Percentiles rank a stretch among this genome's conserved stretches.
Conservation (phyloP, 1,140 invertebrate genomes). For the Rhopalosiphum maidis region DNA sequence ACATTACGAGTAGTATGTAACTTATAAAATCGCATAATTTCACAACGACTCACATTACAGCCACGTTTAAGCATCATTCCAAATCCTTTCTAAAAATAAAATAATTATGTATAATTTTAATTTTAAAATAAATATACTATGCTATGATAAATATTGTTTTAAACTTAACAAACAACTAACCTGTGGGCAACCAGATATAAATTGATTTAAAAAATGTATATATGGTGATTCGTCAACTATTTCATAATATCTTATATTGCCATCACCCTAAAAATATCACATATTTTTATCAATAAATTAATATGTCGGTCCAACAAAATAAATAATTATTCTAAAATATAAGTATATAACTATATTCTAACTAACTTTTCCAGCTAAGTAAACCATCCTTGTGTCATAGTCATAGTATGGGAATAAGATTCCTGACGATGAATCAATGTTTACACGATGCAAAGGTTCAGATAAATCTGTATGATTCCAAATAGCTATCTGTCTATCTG, state of each 20-base stretch:
- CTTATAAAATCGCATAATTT: slow-evolving; percentile 92
- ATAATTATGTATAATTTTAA: slow-evolving; percentile 1
- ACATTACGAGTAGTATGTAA: slow-evolving; percentile 84
- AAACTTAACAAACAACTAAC: slow-evolving; percentile 61
- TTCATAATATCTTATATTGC: slow-evolving; percentile 95
- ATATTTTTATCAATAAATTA: neutral
- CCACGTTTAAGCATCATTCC: slow-evolving; percentile 94
- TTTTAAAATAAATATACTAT: slow-evolving; percentile 6
- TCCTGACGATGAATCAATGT: slow-evolving; percentile 90
- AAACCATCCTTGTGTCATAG: slow-evolving; percentile 88
- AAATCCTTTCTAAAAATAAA: slow-evolving; percentile 52
- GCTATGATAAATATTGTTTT: slow-evolving; percentile 11
- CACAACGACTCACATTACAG: slow-evolving; percentile 79
- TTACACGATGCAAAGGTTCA: slow-evolving; percentile 78
- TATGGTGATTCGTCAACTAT: slow-evolving; percentile 84
- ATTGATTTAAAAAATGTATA: slow-evolving; percentile 89
- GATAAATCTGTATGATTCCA: slow-evolving; percentile 85
- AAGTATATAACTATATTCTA: neutral
- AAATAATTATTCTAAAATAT: slow-evolving; percentile 20
- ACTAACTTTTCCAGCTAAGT: slow-evolving; percentile 78
- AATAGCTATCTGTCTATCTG: slow-evolving; percentile 86
- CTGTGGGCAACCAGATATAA: slow-evolving; percentile 88
- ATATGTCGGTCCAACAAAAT: neutral
- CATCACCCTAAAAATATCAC: slow-evolving; percentile 74
- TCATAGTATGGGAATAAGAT: slow-evolving; percentile 94